Evolutionary conservation across 2,113 vertebrate genomes (phyloP).

Genomic region (Okapia johnstoni): DNA sequence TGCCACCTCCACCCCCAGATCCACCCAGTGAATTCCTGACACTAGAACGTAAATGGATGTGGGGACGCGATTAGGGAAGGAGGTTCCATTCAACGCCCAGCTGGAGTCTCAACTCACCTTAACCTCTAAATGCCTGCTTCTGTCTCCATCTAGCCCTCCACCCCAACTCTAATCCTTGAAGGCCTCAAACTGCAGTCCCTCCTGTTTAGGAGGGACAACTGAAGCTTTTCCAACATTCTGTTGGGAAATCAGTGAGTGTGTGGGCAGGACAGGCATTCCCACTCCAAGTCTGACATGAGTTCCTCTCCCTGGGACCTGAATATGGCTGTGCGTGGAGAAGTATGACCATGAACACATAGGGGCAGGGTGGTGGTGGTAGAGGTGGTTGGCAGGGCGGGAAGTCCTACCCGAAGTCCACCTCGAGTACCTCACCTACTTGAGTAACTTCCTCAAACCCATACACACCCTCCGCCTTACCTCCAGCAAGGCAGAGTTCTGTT

Average conservation of each 20-base stretch:
- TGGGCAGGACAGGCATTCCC: neutral
- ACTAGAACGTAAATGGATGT: neutral
- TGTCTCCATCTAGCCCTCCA: neutral
- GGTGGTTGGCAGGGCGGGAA: no score
- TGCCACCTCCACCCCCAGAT: neutral
- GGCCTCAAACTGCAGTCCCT: neutral
- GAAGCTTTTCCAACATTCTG: neutral
- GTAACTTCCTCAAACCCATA: neutral
- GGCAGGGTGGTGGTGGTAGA: no score
- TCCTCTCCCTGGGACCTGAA: neutral
- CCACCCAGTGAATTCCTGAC: neutral
- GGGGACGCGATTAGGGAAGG: neutral
- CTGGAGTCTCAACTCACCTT: neutral
- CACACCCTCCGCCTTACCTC: constrained; percentile 48
- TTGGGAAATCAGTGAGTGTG: neutral
- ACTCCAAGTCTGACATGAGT: neutral
- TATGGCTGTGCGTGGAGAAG: neutral
- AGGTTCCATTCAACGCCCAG: neutral
- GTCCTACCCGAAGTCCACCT: neutral
- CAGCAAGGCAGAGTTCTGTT: constrained; percentile 74
- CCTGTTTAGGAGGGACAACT: neutral
- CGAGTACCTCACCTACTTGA: rapidly evolving
- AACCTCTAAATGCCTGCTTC: neutral
- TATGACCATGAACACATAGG: rapidly evolving
- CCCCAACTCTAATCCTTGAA: neutral